phyloP scores from a whole-genome alignment of 2,113 vertebrate genomes.

The Mandrillus leucophaeus region DNA sequence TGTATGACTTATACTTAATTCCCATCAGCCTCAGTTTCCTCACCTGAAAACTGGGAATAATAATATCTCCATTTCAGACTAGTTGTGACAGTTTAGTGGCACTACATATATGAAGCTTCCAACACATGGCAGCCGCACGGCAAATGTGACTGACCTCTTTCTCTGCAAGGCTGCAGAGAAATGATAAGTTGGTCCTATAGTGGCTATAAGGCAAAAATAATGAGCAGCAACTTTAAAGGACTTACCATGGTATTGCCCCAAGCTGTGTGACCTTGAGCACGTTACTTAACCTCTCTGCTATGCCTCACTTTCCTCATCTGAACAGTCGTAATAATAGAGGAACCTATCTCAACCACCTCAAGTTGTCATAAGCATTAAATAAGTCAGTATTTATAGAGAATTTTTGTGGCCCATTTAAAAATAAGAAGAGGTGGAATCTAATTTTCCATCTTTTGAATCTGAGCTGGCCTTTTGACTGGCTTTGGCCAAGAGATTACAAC shows the following conservation, averaged over 20 bases:
- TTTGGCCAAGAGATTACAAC: background rate
- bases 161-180: background rate
- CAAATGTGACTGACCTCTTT: background rate
- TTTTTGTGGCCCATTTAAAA: background rate
- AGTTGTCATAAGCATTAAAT: background rate
- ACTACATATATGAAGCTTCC: background rate
- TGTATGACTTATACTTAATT: background rate
- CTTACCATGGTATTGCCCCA: background rate
- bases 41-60: background rate
- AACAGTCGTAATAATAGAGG: background rate
- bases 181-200: background rate
- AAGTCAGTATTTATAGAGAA: background rate
- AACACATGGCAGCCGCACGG: background rate
- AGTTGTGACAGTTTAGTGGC: background rate
- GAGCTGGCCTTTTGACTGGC: background rate
- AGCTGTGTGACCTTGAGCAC: background rate
- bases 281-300: background rate
- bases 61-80: background rate
- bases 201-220: background rate
- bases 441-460: background rate
- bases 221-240: background rate
- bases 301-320: background rate
- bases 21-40: background rate
- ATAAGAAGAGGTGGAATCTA: background rate
- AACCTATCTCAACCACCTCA: background rate